Evolutionary conservation across 2,888 invertebrate species (phyloP).

Genomic region (Notodonta dromedarius): DNA sequence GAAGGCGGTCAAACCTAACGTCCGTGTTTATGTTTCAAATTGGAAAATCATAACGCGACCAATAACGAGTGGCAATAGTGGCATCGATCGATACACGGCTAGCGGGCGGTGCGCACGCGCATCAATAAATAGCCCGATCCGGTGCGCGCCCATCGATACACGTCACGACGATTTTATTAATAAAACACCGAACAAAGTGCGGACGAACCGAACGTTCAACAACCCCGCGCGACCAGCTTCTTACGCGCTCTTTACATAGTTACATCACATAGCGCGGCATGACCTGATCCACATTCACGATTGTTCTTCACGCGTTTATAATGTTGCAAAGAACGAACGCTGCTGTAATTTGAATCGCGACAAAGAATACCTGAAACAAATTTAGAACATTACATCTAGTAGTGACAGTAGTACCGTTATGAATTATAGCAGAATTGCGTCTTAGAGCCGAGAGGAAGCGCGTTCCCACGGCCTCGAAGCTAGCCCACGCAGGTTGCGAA

Average conservation of each 20-base stretch:
- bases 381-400: constrained; percentile 43
- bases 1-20: constrained; percentile 35
- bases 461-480: constrained; percentile 72
- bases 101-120: constrained; percentile 62
- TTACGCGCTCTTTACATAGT: constrained; percentile 56
- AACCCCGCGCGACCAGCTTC: constrained; percentile 66
- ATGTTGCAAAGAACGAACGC: constrained; percentile 14
- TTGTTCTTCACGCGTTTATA: constrained; percentile 37
- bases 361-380: constrained; percentile 21
- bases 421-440: constrained; percentile 51
- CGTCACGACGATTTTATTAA: constrained; percentile 81
- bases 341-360: constrained; percentile 15
- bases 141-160: constrained; percentile 72
- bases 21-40: constrained; percentile 34
- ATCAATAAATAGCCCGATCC: constrained; percentile 77
- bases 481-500: constrained; percentile 56
- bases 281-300: constrained; percentile 49
- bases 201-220: constrained; percentile 71
- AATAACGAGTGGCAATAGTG: constrained; percentile 41
- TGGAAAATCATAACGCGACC: constrained; percentile 35
- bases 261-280: constrained; percentile 56
- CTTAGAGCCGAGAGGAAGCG: constrained; percentile 46
- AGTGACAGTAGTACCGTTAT: constrained; percentile 57
- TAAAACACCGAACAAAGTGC: constrained; percentile 73
- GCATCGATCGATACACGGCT: constrained; percentile 56